Evolutionary conservation across 2,888 invertebrate species (phyloP), one percentile per base, ranked within the genome.

Genomic region (Apamea monoglypha): DNA sequence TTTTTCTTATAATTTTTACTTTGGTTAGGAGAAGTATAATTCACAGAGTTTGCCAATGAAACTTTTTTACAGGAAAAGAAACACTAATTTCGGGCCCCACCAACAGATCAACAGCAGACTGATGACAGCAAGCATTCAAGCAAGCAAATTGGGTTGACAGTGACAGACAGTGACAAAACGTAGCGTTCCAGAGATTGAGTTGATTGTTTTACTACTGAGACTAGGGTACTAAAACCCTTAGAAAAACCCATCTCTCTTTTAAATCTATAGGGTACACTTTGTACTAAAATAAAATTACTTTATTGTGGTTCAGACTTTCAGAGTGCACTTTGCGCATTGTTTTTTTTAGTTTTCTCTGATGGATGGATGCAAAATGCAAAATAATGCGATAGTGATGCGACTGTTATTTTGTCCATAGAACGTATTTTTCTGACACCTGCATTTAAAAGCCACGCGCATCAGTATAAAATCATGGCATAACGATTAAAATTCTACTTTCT

Each of bases 1-100:
- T 29, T n/a, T 44, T 47, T 53, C 14, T n/a, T 53, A 29, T 18
- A 36, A 16, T 0, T 66, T 21, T 50, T 32, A 44, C 40, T 82
- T 82, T 59, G 40, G n/a, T 10, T 18, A 50, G 8, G 36, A 59
- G 64, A 80, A 68, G 29, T 66, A 8, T 18, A 44, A 18, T 59
- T 66, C 44, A 36, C 76, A 36, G 67, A 83, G 53, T 61, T 61
- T 29, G 25, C 40, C 12, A 75, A 32, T n/a, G n/a, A 32, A 50
- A 59, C 56, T 32, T 81, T 14, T 18, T 8, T 25, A 16, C 74
- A 66, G 53, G 7, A 44, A 53, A 53, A 29, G n/a, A 71, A 71
- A 80, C 44, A 64, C 47, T 36, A 1, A 73, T 53, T 59, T 53
- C 10, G 18, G 25, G 29, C 36, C 29, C 56, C 64, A 21, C 64